Base-by-base conservation (phyloP, 1,140 invertebrate species). In the Cheumatopsyche charites region DNA sequence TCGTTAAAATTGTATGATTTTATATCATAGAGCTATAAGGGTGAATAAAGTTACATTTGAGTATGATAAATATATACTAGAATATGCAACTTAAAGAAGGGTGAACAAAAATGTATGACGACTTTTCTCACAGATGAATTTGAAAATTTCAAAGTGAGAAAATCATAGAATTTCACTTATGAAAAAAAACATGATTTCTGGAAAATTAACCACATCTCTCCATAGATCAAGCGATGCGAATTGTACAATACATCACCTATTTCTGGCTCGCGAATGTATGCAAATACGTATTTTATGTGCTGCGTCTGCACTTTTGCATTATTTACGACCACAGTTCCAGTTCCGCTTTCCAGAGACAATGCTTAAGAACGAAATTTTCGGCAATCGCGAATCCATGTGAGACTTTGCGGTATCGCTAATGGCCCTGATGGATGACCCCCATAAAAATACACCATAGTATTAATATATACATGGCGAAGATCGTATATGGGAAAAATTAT, bases 241-340 rank as follows among this genome's bases (percentile, higher is more conserved):
- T n/a, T 17, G n/a, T 52, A n/a, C 58, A 21, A 66, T 66, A 47
- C 17, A 66, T 66, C 63, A 66, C n/a, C 25, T 66, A 66, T 41
- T 42, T 66, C 23, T 66, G 63, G 63, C 63, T 41, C 43, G 12
- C 42, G 63, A 66, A 66, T 66, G n/a, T 66, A 66, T 66, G 63
- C 63, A 66, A 66, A 66, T 47, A 66, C 23, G 42, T 66, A 66
- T 66, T 66, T 66, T 66, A 66, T 66, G 63, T 47, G 63, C 43
- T 41, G 25, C 55, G 9, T 41, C 43, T 66, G 63, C 43, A 66
- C 63, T 66, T 66, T 66, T 49, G 21, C n/a, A 49, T 66, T 66
- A 66, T 66, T 66, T 66, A 66, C 41, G 62, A 65, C 15, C 9
- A 17, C 15, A 13, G 15, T 9, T 9, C 29, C 29, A 9, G 29